phyloP scores from a whole-genome alignment of 2,113 vertebrate genomes.

The Corynorhinus townsendii region DNA sequence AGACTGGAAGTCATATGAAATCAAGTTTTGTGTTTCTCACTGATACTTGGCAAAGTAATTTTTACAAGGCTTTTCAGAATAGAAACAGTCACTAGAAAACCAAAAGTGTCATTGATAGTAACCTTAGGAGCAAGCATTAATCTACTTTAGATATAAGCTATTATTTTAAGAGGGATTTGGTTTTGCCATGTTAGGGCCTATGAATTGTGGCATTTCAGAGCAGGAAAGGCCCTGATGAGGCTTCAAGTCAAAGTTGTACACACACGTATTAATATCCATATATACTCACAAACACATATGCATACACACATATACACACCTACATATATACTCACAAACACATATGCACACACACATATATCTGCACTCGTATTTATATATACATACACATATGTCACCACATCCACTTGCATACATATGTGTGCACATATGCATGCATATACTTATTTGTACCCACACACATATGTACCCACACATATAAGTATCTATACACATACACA shows the following conservation, averaged over 20 bases:
- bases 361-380: background rate
- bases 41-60: background rate
- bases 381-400: background rate
- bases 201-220: background rate
- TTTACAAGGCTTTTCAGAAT: background rate
- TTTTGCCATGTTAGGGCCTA: background rate
- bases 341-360: background rate
- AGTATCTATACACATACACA: background rate
- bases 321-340: no score
- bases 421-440: no score
- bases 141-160: background rate
- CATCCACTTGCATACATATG: background rate
- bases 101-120: background rate
- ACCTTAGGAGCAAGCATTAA: background rate
- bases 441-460: no score
- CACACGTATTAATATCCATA: background rate
- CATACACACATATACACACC: background rate
- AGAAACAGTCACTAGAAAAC: background rate
- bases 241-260: background rate
- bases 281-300: background rate
- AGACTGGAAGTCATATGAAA: background rate
- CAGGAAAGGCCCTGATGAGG: background rate
- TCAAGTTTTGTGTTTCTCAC: background rate
- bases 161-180: background rate
- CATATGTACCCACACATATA: background rate